A percentile compares a stretch with the other conserved stretches of the same genome.
phyloP scores from a whole-genome alignment of 2,888 invertebrate species.

The Empis stercorea region DNA sequence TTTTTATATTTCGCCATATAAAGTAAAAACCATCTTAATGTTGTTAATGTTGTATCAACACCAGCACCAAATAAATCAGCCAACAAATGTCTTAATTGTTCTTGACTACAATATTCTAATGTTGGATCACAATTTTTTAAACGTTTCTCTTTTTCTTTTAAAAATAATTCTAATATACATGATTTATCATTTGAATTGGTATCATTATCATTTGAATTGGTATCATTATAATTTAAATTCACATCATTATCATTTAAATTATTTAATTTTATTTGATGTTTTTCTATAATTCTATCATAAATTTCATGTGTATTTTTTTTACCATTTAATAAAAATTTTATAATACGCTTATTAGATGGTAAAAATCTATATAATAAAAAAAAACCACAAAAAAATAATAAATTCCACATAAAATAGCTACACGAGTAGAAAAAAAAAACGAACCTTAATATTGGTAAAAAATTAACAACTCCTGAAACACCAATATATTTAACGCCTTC shows the following conservation, averaged over 20 bases:
- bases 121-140: constrained; percentile 33
- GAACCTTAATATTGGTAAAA: constrained; percentile 66
- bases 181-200: constrained; percentile 1
- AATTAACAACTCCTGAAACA: constrained; percentile 70
- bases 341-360: constrained; percentile 48
- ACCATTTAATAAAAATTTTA: constrained; percentile 52
- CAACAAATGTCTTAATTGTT: constrained; percentile 59
- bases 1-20: constrained; percentile 57
- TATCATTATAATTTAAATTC: background rate
- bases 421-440: background rate
- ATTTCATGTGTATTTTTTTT: constrained; percentile 58
- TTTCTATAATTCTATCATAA: constrained; percentile 51
- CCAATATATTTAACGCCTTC: constrained; percentile 74
- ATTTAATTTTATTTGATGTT: constrained; percentile 27
- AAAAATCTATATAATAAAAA: constrained; percentile 19
- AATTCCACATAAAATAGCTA: background rate
- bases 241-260: background rate
- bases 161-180: constrained; percentile 51
- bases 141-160: constrained; percentile 44
- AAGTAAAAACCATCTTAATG: constrained; percentile 68
- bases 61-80: constrained; percentile 80
- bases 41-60: constrained; percentile 68
- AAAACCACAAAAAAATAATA: background rate
- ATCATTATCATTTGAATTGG: background rate
- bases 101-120: constrained; percentile 44